A percentile compares a stretch with the other conserved stretches of the same genome.
These are phyloP conservation scores for Drosophila austrosaltans DNA, from an alignment of 2,888 invertebrate genomes.

Conservation along the genomic window DNA sequence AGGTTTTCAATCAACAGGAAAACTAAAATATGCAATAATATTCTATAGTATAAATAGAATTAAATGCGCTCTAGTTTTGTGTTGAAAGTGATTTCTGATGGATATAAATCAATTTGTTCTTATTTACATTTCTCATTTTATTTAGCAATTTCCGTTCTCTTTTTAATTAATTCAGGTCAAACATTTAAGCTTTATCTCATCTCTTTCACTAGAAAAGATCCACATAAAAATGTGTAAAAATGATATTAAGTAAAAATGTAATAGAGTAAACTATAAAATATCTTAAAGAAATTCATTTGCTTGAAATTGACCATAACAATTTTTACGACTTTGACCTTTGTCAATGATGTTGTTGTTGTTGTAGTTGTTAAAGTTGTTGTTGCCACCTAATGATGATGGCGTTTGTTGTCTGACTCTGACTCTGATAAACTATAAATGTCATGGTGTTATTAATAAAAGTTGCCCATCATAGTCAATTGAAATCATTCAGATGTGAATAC, in stretches of 20 bases:
- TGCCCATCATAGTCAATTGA: constrained; percentile 62
- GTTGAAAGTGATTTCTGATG: not conserved
- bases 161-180: not conserved
- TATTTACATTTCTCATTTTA: not conserved
- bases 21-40: not conserved
- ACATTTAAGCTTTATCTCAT: not conserved
- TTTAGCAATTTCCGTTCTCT: constrained; percentile 6
- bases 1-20: constrained; percentile 9
- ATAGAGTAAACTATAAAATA: constrained; percentile 4
- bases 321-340: constrained; percentile 70
- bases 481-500: constrained; percentile 43
- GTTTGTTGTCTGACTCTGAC: constrained; percentile 22
- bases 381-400: constrained; percentile 62
- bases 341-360: constrained; percentile 48
- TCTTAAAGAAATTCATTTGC: constrained; percentile 9
- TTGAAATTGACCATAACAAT: constrained; percentile 9
- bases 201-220: not conserved
- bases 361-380: constrained; percentile 25
- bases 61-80: not conserved
- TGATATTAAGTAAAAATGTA: not conserved
- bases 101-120: not conserved
- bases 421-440: constrained; percentile 58
- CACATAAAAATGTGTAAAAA: constrained; percentile 6
- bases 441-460: constrained; percentile 61
- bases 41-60: constrained; percentile 1